A percentile compares a stretch with the other conserved stretches of the same genome.
Evolutionary conservation across 2,888 invertebrate species (phyloP).

Genomic region (Nomada goodeniana): DNA sequence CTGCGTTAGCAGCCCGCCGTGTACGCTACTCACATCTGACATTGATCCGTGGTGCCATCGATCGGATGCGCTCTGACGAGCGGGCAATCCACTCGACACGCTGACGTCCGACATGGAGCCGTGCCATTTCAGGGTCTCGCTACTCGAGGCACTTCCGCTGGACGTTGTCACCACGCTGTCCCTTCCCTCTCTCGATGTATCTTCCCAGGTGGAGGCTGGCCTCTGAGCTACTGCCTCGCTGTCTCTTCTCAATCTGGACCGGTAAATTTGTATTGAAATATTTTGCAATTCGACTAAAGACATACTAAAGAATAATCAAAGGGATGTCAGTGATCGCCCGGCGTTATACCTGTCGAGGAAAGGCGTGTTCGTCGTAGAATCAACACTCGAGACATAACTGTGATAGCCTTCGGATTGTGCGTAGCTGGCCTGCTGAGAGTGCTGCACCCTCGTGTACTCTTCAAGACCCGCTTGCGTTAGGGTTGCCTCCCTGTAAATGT

Average conservation of each 20-base stretch:
- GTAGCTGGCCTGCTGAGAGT: conserved; percentile 91
- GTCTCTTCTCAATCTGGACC: conserved; percentile 86
- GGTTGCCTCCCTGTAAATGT: conserved; percentile 80
- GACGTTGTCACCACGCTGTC: conserved; percentile 89
- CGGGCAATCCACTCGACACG: conserved; percentile 82
- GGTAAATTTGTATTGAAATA: not conserved
- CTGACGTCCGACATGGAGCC: conserved; percentile 86
- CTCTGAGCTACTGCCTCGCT: conserved; percentile 86
- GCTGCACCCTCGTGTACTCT: conserved; percentile 85
- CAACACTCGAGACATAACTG: conserved; percentile 91
- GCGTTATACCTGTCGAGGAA: conserved; percentile 88
- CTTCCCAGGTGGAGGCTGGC: conserved; percentile 84
- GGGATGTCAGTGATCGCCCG: not conserved
- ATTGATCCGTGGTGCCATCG: conserved; percentile 81
- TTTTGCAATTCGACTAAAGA: not conserved
- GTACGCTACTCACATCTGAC: conserved; percentile 81
- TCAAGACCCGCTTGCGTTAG: conserved; percentile 85
- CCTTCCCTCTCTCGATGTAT: conserved; percentile 85
- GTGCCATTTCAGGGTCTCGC: conserved; percentile 92
- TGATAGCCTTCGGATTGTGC: conserved; percentile 93
- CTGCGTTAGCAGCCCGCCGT: conserved; percentile 71
- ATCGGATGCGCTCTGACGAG: conserved; percentile 69
- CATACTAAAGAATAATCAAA: not conserved
- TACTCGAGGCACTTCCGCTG: conserved; percentile 88
- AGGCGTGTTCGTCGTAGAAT: conserved; percentile 89